Evolutionary conservation across 2,888 invertebrate genomes (phyloP).

Genomic region (Alsophila aescularia): DNA sequence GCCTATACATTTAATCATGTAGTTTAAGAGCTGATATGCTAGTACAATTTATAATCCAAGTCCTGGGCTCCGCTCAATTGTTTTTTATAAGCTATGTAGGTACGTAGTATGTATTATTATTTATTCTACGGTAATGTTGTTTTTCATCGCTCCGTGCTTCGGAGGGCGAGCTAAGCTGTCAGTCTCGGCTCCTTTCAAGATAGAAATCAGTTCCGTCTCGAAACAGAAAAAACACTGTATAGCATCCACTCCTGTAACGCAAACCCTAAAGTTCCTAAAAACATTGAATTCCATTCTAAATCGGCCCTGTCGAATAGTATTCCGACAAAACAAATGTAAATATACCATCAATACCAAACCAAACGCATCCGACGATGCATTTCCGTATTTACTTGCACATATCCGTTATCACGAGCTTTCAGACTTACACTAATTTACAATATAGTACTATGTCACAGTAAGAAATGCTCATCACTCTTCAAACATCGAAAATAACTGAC

Average conservation of each 20-base stretch:
- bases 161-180: too few species aligned
- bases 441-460: constrained; percentile 7
- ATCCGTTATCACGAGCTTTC: constrained; percentile 40
- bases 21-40: too few species aligned
- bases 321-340: constrained; percentile 9
- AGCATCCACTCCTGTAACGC: neutral
- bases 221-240: too few species aligned
- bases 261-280: neutral
- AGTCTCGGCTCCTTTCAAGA: too few species aligned
- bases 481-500: neutral
- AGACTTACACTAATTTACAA: constrained; percentile 1
- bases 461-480: neutral
- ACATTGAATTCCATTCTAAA: neutral
- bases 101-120: too few species aligned
- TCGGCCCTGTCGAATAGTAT: neutral
- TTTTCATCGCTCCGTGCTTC: too few species aligned
- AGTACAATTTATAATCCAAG: too few species aligned
- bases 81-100: too few species aligned
- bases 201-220: too few species aligned
- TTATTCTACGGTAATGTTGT: too few species aligned
- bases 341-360: constrained; percentile 19
- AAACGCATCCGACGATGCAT: constrained; percentile 39
- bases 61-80: too few species aligned
- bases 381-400: constrained; percentile 42
- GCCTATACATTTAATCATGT: too few species aligned